Evolutionary conservation across 1,140 invertebrate genomes (phyloP).

Genomic region (Ostrea denselamellosa): DNA sequence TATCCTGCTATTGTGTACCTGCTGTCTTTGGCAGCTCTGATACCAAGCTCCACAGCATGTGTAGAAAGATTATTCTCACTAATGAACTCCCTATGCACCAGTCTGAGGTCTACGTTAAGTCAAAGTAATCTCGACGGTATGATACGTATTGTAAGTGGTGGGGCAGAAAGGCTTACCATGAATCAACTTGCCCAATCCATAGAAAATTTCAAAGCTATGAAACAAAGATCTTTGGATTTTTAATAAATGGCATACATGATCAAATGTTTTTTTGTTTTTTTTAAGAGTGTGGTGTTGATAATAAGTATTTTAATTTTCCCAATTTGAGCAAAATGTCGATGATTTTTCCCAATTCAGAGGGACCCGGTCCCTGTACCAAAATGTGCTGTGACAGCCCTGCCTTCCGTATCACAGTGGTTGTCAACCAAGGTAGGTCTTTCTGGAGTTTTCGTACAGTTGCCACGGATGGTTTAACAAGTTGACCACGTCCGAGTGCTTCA

Average conservation of each 20-base stretch:
- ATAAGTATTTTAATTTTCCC: neutral
- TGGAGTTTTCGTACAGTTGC: too few relatives aligned
- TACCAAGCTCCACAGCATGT: slow-evolving; percentile 24
- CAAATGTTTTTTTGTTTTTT: neutral
- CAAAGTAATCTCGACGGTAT: neutral
- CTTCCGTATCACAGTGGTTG: too few relatives aligned
- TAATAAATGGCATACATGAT: too few relatives aligned
- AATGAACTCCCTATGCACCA: neutral
- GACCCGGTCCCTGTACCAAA: neutral
- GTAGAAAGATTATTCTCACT: slow-evolving; percentile 4
- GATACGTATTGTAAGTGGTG: neutral
- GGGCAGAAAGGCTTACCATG: neutral
- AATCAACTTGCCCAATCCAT: too few relatives aligned
- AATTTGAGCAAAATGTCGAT: neutral
- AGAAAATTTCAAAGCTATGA: too few relatives aligned
- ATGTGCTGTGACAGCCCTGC: neutral
- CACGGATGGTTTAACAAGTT: too few relatives aligned
- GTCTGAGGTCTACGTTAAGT: neutral
- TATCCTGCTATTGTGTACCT: slow-evolving; percentile 2
- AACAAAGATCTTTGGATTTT: too few relatives aligned
- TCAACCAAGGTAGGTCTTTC: too few relatives aligned
- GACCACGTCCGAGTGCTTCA: too few relatives aligned
- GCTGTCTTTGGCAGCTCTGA: neutral
- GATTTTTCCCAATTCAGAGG: neutral
- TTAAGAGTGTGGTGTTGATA: neutral